Conservation (phyloP, 2,797 vertebrate species). For the Enteromius thamalakanensis region DNA sequence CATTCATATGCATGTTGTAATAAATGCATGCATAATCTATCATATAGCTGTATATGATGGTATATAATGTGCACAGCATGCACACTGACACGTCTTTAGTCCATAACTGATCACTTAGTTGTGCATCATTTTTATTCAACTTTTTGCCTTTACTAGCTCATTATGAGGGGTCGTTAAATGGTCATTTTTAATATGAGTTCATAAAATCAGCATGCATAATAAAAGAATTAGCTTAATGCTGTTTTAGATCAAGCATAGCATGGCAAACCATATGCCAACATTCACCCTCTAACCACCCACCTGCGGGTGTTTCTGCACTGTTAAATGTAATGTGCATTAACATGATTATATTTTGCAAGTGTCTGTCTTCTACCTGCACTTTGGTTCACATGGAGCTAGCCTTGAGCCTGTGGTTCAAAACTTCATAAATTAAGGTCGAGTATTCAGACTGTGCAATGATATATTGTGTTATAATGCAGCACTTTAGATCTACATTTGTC, state of each 20-base stretch:
- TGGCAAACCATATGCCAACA: neutral
- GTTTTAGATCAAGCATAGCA: neutral
- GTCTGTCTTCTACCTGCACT: neutral
- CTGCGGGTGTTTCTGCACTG: neutral
- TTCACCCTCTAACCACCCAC: neutral
- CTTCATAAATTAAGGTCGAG: constrained; percentile 43
- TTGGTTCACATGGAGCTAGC: constrained; percentile 8
- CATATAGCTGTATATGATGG: neutral
- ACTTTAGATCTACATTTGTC: constrained; percentile 47
- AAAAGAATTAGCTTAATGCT: neutral
- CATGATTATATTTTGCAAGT: constrained; percentile 13
- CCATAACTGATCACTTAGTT: neutral
- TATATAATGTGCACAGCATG: neutral
- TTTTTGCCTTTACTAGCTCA: neutral
- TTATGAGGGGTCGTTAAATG: constrained; percentile 1
- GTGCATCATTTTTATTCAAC: neutral
- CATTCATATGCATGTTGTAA: too few relatives aligned
- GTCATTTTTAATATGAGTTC: neutral
- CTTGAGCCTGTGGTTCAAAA: constrained; percentile 32
- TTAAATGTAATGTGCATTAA: constrained; percentile 38
- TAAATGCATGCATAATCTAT: neutral
- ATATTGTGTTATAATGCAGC: constrained; percentile 41
- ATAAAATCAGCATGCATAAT: constrained; percentile 12
- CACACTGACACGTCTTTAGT: neutral
- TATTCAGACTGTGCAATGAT: constrained; percentile 35